Evolutionary conservation across 1,140 invertebrate species (phyloP).

Genomic region (Diachasma alloeum): DNA sequence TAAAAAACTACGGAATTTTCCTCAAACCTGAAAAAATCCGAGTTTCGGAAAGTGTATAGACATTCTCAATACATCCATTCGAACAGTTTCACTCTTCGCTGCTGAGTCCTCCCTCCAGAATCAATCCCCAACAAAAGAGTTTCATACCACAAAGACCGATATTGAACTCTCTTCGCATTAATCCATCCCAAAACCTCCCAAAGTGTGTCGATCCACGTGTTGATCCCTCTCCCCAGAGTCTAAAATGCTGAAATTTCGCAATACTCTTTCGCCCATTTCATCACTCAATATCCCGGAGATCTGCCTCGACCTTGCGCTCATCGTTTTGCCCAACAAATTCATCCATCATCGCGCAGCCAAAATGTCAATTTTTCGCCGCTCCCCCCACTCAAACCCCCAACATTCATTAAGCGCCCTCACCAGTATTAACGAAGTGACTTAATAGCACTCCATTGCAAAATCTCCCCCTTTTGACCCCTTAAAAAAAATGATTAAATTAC

Average conservation of each 20-base stretch:
- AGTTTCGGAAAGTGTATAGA: too few species aligned
- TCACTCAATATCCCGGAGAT: background rate
- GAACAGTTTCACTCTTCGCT: too few species aligned
- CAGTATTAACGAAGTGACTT: too few species aligned
- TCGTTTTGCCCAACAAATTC: background rate
- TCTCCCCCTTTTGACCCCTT: constrained; percentile 22
- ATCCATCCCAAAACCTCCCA: background rate
- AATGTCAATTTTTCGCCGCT: too few species aligned
- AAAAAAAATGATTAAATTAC: background rate
- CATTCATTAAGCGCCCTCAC: too few species aligned
- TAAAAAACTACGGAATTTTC: too few species aligned
- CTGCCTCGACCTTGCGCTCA: background rate
- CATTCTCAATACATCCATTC: too few species aligned
- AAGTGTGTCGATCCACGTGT: background rate
- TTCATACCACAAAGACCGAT: too few species aligned
- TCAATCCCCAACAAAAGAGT: too few species aligned
- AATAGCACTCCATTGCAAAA: background rate
- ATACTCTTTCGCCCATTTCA: background rate
- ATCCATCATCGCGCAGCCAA: background rate
- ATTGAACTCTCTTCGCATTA: background rate
- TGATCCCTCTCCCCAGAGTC: background rate
- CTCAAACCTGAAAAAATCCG: too few species aligned
- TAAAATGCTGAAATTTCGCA: background rate
- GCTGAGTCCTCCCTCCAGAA: too few species aligned
- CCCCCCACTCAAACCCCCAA: too few species aligned